Conservation (phyloP, 2,888 invertebrate genomes). For the Strigamia transsilvanica region DNA sequence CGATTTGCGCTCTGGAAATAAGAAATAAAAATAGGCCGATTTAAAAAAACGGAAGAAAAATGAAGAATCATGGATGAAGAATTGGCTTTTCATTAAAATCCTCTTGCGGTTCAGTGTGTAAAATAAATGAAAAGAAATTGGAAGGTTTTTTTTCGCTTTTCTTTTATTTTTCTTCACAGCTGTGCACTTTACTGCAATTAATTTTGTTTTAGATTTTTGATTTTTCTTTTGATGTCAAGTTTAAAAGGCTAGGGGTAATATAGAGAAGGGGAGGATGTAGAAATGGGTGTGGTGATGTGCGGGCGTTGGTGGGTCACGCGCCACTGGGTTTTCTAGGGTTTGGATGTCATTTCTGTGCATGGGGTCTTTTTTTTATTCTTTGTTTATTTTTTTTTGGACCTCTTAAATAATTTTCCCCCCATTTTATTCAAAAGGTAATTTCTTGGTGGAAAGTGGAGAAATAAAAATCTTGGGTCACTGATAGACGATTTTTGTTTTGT, state of each 20-base stretch:
- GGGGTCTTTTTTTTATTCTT: neutral
- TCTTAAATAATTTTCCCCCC: neutral
- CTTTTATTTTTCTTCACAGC: slow-evolving; percentile 17
- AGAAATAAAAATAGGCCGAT: neutral
- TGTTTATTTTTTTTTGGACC: neutral
- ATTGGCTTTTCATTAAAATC: slow-evolving; percentile 27
- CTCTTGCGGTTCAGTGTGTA: slow-evolving; percentile 14
- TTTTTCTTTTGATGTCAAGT: slow-evolving; percentile 27
- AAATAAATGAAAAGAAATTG: slow-evolving; percentile 29
- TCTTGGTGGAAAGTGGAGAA: too few relatives aligned
- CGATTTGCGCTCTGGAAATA: neutral
- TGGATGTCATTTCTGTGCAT: slow-evolving; percentile 14
- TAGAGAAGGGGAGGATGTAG: neutral
- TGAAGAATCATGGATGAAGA: neutral
- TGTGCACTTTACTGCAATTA: slow-evolving; percentile 25
- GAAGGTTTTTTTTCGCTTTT: slow-evolving; percentile 3
- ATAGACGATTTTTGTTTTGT: too few relatives aligned
- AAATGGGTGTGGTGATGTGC: slow-evolving; percentile 31
- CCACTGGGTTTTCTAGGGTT: slow-evolving; percentile 13
- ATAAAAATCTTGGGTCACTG: too few relatives aligned
- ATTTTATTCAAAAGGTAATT: too few relatives aligned
- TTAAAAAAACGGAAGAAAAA: neutral
- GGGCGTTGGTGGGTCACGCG: slow-evolving; percentile 28
- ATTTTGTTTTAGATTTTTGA: slow-evolving; percentile 6
- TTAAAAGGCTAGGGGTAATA: neutral